phyloP scores from a whole-genome alignment of 2,888 invertebrate species.

The Lymantria monacha region DNA sequence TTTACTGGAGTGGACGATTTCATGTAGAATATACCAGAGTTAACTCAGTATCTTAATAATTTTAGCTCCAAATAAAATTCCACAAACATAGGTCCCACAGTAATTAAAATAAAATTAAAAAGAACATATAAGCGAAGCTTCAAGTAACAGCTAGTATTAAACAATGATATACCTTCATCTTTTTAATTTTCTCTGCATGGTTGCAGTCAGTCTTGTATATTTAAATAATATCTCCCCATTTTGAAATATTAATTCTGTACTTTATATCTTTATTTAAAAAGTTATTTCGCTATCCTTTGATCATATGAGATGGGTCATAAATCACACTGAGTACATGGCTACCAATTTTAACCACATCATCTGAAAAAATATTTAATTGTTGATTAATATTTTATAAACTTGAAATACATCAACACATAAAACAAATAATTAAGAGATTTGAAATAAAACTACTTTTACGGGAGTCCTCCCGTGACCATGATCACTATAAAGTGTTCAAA shows the following conservation, averaged over 20 bases:
- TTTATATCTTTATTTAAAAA: neutral
- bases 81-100: neutral
- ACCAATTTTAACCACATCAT: neutral
- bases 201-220: constrained; percentile 1
- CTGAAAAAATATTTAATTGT: neutral
- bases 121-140: neutral
- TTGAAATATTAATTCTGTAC: neutral
- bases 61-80: neutral
- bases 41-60: neutral
- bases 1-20: too few relatives aligned
- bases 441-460: too few relatives aligned
- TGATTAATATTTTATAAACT: neutral
- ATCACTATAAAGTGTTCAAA: neutral
- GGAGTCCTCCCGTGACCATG: too few relatives aligned
- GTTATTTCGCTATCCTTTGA: neutral
- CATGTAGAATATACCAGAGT: too few relatives aligned
- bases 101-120: neutral
- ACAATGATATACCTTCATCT: constrained; percentile 1
- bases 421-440: neutral
- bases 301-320: neutral
- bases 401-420: neutral
- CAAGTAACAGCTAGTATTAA: neutral
- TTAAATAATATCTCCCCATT: constrained; percentile 1
- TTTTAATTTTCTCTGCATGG: constrained; percentile 6
- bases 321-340: neutral